A percentile compares a stretch with the other conserved stretches of the same genome.
Evolutionary conservation across 2,888 invertebrate species (phyloP).

Genomic region (Eulithis testata): DNA sequence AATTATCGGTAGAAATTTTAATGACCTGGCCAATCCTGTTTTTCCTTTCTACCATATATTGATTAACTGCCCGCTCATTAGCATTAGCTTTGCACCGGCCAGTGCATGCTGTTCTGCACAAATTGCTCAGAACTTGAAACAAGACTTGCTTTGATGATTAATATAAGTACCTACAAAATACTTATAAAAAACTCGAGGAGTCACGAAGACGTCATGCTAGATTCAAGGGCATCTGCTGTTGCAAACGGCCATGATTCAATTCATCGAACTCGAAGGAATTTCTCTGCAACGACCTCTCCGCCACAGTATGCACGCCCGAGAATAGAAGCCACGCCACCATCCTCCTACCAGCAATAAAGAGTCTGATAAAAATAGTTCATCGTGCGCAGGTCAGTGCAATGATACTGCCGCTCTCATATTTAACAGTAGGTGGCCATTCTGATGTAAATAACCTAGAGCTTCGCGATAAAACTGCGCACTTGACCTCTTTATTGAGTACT

Average conservation of each 20-base stretch:
- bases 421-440: conserved; percentile 50
- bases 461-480: conserved; percentile 62
- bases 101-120: conserved; percentile 6
- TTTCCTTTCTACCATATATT: conserved; percentile 42
- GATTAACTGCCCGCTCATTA: conserved; percentile 37
- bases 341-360: conserved; percentile 36
- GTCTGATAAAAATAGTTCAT: conserved; percentile 44
- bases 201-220: conserved; percentile 26
- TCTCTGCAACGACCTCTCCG: conserved; percentile 35
- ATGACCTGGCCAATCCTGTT: conserved; percentile 36
- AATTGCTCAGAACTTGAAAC: conserved; percentile 19
- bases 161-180: neutral
- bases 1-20: conserved; percentile 27
- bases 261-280: conserved; percentile 39
- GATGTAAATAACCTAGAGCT: conserved; percentile 55
- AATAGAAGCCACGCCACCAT: conserved; percentile 38
- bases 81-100: conserved; percentile 28
- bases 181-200: conserved; percentile 4
- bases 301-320: conserved; percentile 29
- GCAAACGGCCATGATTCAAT: conserved; percentile 48
- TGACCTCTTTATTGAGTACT: conserved; percentile 70
- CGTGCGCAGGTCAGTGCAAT: conserved; percentile 63
- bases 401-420: conserved; percentile 46
- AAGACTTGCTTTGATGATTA: conserved; percentile 6
- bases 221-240: conserved; percentile 44